Evolutionary conservation across 2,888 invertebrate genomes (phyloP), one percentile per base, ranked within the genome.

Genomic region (Temnothorax rugatulus): DNA sequence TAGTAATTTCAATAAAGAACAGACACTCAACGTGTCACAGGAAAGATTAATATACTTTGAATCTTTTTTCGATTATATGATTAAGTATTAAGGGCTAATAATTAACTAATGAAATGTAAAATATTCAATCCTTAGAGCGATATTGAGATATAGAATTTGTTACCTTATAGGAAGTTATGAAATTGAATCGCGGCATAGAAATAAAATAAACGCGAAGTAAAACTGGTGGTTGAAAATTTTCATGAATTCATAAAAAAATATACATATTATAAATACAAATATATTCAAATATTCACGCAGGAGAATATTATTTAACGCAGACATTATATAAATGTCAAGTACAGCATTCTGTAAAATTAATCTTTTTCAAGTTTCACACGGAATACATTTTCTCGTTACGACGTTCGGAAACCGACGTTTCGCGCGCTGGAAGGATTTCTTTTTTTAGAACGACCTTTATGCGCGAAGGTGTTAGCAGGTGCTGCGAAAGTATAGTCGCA

Each of bases 401-500:
- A 84, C 50, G 82, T 64, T 81, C 74, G 74, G 79, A 81, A 85
- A 79, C 44, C 59, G 34, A 57, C 69, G 63, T 64, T 57, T 57
- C 38, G 57, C 73, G 59, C 18, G 34, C 21, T 59, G 47, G 21
- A 71, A 47, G 34, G 38, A 79, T 59, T 79, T 71, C 57, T 68
- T 77, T 71, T 71, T 79, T 59, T 79, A 59, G 44, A 57, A 59
- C 57, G 71, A 73, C 47, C 52, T 73, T 79, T 79, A 59, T 73
- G 68, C 76, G 61, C 82, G 57, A 76, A 82, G 66, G 54, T 79
- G 73, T 73, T 66, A 79, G 73, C 79, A 79, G 71, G 79, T 79
- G 79, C 73, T 71, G 79, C 47, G 64, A 79, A 59, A 79, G 82
- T 75, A 75, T 75, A 52, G 84, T 89, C 86, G 84, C 77, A 86